Evolutionary conservation across 2,888 invertebrate species (phyloP).

Genomic region (Oscheius sp.): DNA sequence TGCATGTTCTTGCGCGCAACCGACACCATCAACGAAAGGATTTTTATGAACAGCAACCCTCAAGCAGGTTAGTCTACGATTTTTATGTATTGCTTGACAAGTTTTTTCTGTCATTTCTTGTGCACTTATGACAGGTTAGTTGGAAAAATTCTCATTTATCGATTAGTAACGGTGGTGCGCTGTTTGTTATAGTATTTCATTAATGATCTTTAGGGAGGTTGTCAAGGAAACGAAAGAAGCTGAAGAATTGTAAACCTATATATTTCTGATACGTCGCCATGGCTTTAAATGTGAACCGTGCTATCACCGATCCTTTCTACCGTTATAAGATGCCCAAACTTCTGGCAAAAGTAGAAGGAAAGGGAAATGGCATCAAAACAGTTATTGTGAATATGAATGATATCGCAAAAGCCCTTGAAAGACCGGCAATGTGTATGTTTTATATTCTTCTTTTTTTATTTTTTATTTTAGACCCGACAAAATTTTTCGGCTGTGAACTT

Average conservation of each 20-base stretch:
- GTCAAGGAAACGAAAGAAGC: constrained; percentile 70
- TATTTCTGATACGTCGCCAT: constrained; percentile 33
- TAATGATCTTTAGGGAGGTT: constrained; percentile 60
- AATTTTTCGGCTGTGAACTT: constrained; percentile 98
- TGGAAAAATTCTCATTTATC: too few species aligned
- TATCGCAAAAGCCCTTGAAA: constrained; percentile 93
- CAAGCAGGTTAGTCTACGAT: constrained; percentile 59
- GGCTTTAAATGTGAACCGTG: constrained; percentile 90
- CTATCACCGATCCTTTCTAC: constrained; percentile 97
- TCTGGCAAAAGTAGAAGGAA: constrained; percentile 95
- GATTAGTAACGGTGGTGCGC: too few species aligned
- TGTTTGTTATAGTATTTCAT: too few species aligned
- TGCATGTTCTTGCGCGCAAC: constrained; percentile 58
- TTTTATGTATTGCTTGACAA: neutral
- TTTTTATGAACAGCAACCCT: constrained; percentile 69
- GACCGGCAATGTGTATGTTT: constrained; percentile 88
- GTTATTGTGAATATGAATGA: constrained; percentile 99
- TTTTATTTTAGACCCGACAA: constrained; percentile 43
- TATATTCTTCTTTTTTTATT: neutral
- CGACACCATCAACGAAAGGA: constrained; percentile 42
- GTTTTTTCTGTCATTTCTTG: neutral
- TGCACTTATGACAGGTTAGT: too few species aligned
- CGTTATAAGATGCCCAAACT: constrained; percentile 99
- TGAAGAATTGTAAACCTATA: constrained; percentile 57
- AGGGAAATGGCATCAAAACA: constrained; percentile 99